Conservation (phyloP, 2,797 vertebrate genomes). For the Steatocranus sp. region DNA sequence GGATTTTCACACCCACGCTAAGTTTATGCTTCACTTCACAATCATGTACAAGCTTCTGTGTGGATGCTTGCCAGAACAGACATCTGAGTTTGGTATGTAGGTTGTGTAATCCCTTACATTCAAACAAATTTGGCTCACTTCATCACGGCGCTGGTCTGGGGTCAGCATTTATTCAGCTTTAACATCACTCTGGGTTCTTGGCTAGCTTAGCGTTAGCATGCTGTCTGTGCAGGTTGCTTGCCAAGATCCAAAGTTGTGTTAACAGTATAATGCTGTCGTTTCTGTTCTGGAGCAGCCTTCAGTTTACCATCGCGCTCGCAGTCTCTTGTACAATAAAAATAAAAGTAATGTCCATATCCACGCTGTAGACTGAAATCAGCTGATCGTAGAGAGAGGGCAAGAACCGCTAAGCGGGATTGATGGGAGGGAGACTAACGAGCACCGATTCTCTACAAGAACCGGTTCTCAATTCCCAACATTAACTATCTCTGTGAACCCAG, state of each 20-base stretch:
- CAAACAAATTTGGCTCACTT: not conserved
- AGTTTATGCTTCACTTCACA: not conserved
- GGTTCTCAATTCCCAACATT: not conserved
- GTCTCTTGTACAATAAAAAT: not conserved
- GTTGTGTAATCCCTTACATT: not conserved
- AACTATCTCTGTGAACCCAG: not conserved
- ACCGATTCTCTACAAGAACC: not conserved
- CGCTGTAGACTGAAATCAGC: not conserved
- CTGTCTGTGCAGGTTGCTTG: not conserved
- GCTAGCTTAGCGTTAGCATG: not conserved
- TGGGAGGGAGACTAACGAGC: not conserved
- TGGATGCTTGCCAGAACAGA: not conserved
- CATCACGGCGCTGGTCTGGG: fast-evolving
- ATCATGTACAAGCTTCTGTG: fast-evolving
- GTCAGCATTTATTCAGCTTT: not conserved
- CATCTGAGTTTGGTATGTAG: not conserved
- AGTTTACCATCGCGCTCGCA: not conserved
- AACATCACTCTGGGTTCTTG: not conserved
- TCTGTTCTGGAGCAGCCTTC: not conserved
- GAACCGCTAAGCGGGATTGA: fast-evolving
- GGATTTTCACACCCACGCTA: not conserved
- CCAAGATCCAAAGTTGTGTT: not conserved
- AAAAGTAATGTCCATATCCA: not conserved
- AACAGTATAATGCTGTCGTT: fast-evolving
- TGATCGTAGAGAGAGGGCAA: not conserved